phyloP scores from a whole-genome alignment of 1,140 invertebrate genomes.

The Caerostris extrusa region DNA sequence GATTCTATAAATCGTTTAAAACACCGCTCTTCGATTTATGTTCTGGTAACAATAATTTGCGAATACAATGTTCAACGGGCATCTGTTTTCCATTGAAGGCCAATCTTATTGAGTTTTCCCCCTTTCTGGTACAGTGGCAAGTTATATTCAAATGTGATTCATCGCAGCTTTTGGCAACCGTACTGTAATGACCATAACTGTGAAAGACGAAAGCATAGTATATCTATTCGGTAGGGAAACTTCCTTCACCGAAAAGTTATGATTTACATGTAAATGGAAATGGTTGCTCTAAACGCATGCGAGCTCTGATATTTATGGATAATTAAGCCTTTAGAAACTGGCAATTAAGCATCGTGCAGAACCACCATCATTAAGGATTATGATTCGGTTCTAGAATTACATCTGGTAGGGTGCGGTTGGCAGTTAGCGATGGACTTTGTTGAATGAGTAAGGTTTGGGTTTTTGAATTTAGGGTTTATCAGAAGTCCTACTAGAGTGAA shows the following conservation, averaged over 20 bases:
- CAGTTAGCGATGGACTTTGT: not conserved
- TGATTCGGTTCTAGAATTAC: slow-evolving; percentile 15
- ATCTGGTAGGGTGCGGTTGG: not conserved
- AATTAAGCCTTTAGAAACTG: slow-evolving; percentile 34
- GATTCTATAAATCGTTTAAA: not conserved
- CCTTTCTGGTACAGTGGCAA: not conserved
- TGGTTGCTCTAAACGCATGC: slow-evolving; percentile 9
- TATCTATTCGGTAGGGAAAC: not conserved
- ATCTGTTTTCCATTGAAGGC: not conserved
- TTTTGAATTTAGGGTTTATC: slow-evolving; percentile 5
- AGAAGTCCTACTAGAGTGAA: not conserved
- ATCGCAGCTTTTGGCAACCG: not conserved
- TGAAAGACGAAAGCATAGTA: not conserved
- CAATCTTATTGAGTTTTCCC: not conserved
- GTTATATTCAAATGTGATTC: not conserved
- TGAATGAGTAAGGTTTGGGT: not conserved
- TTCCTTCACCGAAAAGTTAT: slow-evolving; percentile 36
- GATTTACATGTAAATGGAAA: slow-evolving; percentile 54
- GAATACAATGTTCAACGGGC: not conserved
- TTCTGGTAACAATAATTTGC: not conserved
- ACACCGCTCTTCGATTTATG: not conserved
- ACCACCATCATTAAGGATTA: slow-evolving; percentile 46
- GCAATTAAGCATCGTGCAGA: slow-evolving; percentile 45
- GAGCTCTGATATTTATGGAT: slow-evolving; percentile 48
- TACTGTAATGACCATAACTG: not conserved